Evolutionary conservation across 2,888 invertebrate species (phyloP), one percentile per base, ranked within the genome.

Genomic region (Pasiphila rectangulata): DNA sequence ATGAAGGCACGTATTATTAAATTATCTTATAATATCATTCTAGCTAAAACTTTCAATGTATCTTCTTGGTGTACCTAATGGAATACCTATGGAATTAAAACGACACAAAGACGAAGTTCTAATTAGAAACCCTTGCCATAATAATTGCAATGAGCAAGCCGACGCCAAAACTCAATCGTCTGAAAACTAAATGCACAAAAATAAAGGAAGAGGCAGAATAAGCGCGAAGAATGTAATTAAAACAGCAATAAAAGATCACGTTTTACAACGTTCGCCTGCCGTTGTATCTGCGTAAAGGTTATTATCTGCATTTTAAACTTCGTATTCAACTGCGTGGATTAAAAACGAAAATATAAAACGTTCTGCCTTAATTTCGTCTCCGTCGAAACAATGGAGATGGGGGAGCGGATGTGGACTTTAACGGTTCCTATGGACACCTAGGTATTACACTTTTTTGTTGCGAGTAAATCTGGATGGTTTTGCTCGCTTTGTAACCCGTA

Each of bases 281-380:
- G 69, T 72, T 73, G 72, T 73, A 63, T 72, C 67, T 62, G 68
- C 67, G 69, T 72, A 71, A 78, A 73, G 75, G 80, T 78, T 81
- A 82, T 82, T 80, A 79, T 82, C 76, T 81, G 79, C 74, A 78
- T 81, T 83, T 83, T 79, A 78, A 78, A 82, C 77, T 78, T 75
- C 66, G 69, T 75, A 75, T 75, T 77, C 72, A 72, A 71, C 73
- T 72, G 72, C 63, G 72, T 67, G 72, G 77, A 77, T 80, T 83
- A 79, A 82, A 83, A 80, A 79, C 69, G 68, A 79, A 79, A 80
- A 79, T 72, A 80, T 75, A 75, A 79, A 80, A 74, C 75, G 70
- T 64, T 69, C 68, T 62, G 73, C 72, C 70, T 79, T 78, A 78
- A 80, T 83, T 81, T 75, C 70, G 69, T 69, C 75, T 75, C 73